Percentiles rank a stretch among this genome's conserved stretches.
Conservation (phyloP, 2,797 vertebrate species). For the Petrocephalus schoutedeni region DNA sequence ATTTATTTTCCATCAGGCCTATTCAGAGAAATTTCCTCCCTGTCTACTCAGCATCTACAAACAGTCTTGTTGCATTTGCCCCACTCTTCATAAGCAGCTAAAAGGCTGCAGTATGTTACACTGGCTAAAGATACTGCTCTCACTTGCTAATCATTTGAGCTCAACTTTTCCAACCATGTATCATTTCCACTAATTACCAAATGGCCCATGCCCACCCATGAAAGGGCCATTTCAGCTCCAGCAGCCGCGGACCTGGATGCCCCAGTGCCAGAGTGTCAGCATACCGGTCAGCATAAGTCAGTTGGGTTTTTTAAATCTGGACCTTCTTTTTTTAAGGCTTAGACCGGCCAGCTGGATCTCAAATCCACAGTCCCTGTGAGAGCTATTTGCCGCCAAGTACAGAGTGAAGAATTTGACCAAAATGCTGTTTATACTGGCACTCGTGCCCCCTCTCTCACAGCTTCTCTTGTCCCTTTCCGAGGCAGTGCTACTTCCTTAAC, state of each 20-base stretch:
- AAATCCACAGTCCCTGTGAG: slow-evolving; percentile 11
- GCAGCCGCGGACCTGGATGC: not conserved
- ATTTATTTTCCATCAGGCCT: slow-evolving; percentile 11
- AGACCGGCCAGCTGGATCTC: slow-evolving; percentile 21
- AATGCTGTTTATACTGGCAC: slow-evolving; percentile 28
- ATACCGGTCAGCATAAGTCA: slow-evolving; percentile 5
- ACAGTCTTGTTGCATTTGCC: not conserved
- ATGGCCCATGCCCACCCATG: not conserved
- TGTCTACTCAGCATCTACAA: not conserved
- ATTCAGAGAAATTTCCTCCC: not conserved
- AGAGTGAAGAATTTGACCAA: slow-evolving; percentile 27
- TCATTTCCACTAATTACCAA: slow-evolving; percentile 23
- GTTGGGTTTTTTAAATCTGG: slow-evolving; percentile 13
- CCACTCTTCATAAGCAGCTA: not conserved
- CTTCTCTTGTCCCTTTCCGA: slow-evolving; percentile 13
- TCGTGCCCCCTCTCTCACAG: slow-evolving; percentile 17
- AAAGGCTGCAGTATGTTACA: slow-evolving; percentile 9
- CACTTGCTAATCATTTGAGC: slow-evolving; percentile 3
- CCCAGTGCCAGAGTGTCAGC: slow-evolving; percentile 4
- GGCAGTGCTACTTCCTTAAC: slow-evolving; percentile 21
- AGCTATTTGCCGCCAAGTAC: slow-evolving; percentile 16
- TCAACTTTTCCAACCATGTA: slow-evolving; percentile 22
- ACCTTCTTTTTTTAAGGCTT: slow-evolving; percentile 5
- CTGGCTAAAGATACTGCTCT: not conserved
- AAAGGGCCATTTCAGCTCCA: slow-evolving; percentile 12